phyloP scores from a whole-genome alignment of 92 coral and sea anemone species.

The Phenganax subtilis region DNA sequence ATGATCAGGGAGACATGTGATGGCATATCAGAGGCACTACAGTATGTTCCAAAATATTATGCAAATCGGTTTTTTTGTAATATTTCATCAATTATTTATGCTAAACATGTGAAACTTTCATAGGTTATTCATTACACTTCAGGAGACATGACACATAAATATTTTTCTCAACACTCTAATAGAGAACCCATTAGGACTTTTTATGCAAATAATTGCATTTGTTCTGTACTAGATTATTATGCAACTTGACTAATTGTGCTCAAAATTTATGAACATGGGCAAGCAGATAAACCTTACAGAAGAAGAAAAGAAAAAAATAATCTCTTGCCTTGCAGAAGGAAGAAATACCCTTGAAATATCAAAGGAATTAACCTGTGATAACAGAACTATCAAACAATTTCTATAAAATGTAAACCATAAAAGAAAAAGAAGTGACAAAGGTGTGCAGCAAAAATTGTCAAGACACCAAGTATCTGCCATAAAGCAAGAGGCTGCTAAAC shows the following conservation, averaged over 20 bases:
- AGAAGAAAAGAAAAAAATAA: neutral
- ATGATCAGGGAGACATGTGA: slow-evolving; percentile 41
- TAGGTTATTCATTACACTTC: slow-evolving; percentile 11
- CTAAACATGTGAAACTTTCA: slow-evolving; percentile 32
- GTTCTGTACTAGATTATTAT: neutral
- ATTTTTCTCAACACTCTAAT: neutral
- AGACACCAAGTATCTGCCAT: neutral
- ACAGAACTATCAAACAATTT: slow-evolving; percentile 1
- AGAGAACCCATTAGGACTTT: neutral
- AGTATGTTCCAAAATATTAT: slow-evolving; percentile 10
- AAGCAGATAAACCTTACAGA: too few relatives aligned
- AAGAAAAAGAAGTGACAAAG: slow-evolving; percentile 6
- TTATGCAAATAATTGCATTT: neutral
- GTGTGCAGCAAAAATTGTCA: neutral
- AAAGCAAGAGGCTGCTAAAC: slow-evolving; percentile 5
- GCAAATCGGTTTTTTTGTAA: slow-evolving; percentile 4
- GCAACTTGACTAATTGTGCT: too few relatives aligned
- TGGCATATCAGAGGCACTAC: slow-evolving; percentile 51
- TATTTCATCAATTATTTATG: neutral
- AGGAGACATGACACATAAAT: neutral
- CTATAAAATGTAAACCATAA: neutral
- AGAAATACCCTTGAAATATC: neutral
- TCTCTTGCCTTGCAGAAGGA: neutral
- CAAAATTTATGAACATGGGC: too few relatives aligned
- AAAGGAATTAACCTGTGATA: neutral